A percentile compares a stretch with the other conserved stretches of the same genome.
These are phyloP conservation scores for Dusona sp. DNA, from an alignment of 2,888 invertebrate species.

Conservation along the genomic window DNA sequence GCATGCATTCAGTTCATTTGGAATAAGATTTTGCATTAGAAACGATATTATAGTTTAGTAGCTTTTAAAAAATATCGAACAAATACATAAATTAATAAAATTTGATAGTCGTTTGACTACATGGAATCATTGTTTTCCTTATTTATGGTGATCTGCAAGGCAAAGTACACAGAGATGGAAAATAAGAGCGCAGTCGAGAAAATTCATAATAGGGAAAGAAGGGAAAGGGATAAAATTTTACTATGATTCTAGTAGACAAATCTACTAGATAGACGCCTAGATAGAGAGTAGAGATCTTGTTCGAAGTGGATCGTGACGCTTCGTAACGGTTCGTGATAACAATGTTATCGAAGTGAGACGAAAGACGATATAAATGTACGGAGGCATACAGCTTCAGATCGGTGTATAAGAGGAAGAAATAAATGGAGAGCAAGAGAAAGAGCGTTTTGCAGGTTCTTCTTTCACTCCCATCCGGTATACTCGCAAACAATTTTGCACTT, in stretches of 20 bases:
- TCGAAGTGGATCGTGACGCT: conserved; percentile 54
- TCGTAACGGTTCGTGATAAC: conserved; percentile 60
- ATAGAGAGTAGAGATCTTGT: conserved; percentile 60
- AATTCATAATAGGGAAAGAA: conserved; percentile 20
- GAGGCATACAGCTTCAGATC: conserved; percentile 22
- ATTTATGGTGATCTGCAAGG: too few species aligned
- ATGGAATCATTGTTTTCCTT: too few species aligned
- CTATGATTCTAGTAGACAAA: conserved; percentile 24
- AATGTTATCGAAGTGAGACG: conserved; percentile 54
- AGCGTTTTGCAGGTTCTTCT: conserved; percentile 25
- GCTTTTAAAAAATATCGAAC: not conserved
- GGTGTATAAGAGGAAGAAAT: conserved; percentile 27
- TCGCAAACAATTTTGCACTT: conserved; percentile 25
- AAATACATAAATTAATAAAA: not conserved
- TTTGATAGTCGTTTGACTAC: not conserved
- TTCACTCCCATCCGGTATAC: conserved; percentile 21
- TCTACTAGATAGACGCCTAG: conserved; percentile 41
- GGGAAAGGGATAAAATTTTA: conserved; percentile 25
- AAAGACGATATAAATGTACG: conserved; percentile 33
- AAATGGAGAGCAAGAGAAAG: conserved; percentile 10
- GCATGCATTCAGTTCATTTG: not conserved
- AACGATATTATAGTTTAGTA: not conserved
- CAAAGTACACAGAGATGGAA: not conserved
- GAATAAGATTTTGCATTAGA: not conserved
- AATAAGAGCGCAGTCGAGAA: conserved; percentile 5